Conservation (phyloP, 2,113 vertebrate species). For the Maccullochella peelii region DNA sequence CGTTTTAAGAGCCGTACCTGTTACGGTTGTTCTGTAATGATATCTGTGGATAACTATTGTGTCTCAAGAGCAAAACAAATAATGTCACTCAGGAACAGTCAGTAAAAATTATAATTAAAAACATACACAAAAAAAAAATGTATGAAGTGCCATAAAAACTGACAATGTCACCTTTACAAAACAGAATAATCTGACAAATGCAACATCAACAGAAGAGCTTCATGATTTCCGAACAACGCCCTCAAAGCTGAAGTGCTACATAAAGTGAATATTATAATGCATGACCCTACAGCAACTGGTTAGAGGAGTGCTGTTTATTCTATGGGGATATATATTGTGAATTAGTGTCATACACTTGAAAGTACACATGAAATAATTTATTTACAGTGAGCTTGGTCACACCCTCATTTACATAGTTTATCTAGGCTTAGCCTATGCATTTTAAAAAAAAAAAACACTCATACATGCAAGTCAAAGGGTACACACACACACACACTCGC, state of each 20-base stretch:
- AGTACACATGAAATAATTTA: conserved; percentile 73
- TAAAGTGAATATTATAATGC: conserved; percentile 12
- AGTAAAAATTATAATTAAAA: conserved; percentile 30
- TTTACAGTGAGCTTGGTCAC: conserved; percentile 73
- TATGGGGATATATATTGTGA: conserved; percentile 36
- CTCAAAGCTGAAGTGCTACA: neutral
- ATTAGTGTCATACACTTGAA: conserved; percentile 58
- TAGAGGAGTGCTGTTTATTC: conserved; percentile 27
- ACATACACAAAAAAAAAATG: conserved; percentile 3
- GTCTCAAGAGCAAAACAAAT: conserved; percentile 51
- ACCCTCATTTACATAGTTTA: conserved; percentile 67
- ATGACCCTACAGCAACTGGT: conserved; percentile 13
- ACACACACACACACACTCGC: neutral
- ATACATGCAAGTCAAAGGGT: conserved; percentile 34
- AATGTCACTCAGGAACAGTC: conserved; percentile 16
- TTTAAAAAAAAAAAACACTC: conserved; percentile 33
- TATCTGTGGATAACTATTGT: conserved; percentile 55
- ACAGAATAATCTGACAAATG: neutral
- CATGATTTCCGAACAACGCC: neutral
- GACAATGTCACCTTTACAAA: conserved; percentile 14
- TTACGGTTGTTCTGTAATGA: conserved; percentile 87
- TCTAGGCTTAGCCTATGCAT: conserved; percentile 39
- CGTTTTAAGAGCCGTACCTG: conserved; percentile 90
- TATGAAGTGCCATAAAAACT: neutral
- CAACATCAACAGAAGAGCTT: neutral